Base-by-base conservation (phyloP, 2,888 invertebrate genomes). In the Amphipyra berbera region DNA sequence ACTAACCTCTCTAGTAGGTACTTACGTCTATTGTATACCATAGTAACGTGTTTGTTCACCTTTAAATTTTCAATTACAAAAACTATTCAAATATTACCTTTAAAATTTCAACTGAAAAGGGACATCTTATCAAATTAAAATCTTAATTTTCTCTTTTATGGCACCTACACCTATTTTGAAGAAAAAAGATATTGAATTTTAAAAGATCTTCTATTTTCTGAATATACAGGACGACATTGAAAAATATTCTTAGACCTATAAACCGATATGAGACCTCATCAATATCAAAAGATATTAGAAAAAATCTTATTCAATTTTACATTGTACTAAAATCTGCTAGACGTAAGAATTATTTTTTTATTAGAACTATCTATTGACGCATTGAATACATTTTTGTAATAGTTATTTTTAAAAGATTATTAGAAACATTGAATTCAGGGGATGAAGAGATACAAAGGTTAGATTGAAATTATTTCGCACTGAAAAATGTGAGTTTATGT, bases 281-380 rank as follows among this genome's bases (percentile, higher is more conserved):
- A 48, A 53, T 63, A 48, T 52, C 9, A 45, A 62, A 46, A 42
- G 30, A 46, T 49, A 54, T 46, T 27, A 5, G 15, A 45, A 15
- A 13, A 56, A 65, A 56, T n/a, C 38, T 57, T 40, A 21, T 46
- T 67, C 56, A 35, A 70, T 61, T 66, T 61, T 10, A 12, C 38
- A 3, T 38, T 21, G n/a, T 9, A 33, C 50, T 37, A 33, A 55
- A 48, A 70, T 52, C 37, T 52, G 3, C 8, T 10, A 14, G 47
- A 58, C 35, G 61, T 35, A 21, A 10, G 38, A 58, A 61, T 66
- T 54, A 46, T 37, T 65, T 40, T 38, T 12, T 55, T 41, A 42
- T 68, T 46, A 49, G 67, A 72, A 59, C 14, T 45, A 56, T 56
- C 63, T 21, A 46, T 44, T 40, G 21, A 62, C 15, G 38, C 12